A percentile compares a stretch with the other conserved stretches of the same genome.
Conservation (phyloP, 2,113 vertebrate genomes). For the Danionella cerebrum region DNA sequence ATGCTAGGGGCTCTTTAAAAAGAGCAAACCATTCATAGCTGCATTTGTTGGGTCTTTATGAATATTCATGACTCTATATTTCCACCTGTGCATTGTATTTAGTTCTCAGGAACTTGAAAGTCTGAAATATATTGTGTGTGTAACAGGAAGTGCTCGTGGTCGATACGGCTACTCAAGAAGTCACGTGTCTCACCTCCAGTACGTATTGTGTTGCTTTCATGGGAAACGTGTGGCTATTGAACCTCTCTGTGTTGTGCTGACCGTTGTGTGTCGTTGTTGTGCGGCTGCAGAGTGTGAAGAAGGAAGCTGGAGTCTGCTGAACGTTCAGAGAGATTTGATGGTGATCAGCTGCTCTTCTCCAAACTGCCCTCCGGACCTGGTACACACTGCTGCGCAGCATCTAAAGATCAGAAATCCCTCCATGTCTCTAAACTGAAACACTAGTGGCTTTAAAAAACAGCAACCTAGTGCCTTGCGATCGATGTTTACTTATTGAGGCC, state of each 20-base stretch:
- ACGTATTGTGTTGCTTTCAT: slow-evolving; percentile 28
- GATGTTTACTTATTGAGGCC: too few relatives aligned
- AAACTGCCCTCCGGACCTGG: slow-evolving; percentile 71
- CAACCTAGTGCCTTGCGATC: too few relatives aligned
- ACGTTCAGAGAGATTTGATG: slow-evolving; percentile 78
- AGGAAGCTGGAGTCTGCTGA: slow-evolving; percentile 71
- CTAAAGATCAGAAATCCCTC: background rate
- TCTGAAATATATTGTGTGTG: background rate
- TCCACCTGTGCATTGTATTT: too few relatives aligned
- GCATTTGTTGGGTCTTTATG: too few relatives aligned
- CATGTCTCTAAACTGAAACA: background rate
- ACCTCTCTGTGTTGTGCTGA: background rate
- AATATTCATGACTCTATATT: too few relatives aligned
- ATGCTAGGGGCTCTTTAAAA: too few relatives aligned
- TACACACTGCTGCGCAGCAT: slow-evolving; percentile 46
- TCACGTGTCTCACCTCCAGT: slow-evolving; percentile 67
- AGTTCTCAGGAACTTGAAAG: too few relatives aligned
- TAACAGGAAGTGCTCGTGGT: slow-evolving; percentile 65
- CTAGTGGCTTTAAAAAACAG: too few relatives aligned
- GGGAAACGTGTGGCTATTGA: too few relatives aligned
- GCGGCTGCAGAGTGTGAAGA: slow-evolving; percentile 52
- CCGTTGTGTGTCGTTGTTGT: background rate
- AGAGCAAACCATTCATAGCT: too few relatives aligned
- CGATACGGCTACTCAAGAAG: slow-evolving; percentile 57
- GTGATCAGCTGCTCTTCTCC: slow-evolving; percentile 83